phyloP scores from a whole-genome alignment of 2,888 invertebrate species.

The Clusia tigrina region DNA sequence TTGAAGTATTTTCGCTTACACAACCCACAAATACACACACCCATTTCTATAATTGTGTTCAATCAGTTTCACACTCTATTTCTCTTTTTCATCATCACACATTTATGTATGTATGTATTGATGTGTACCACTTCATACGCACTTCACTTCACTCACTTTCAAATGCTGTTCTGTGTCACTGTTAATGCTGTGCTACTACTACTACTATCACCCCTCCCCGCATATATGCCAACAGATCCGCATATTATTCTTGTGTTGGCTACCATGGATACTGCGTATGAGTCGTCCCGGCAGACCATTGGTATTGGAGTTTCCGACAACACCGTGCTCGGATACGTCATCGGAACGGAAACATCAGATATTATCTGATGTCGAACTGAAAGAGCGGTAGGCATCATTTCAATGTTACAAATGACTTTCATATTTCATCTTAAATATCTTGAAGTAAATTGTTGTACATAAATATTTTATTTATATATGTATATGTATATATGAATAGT shows the following conservation, averaged over 20 bases:
- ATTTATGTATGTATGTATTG: too few species aligned
- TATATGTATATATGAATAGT: conserved; percentile 62
- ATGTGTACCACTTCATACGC: not conserved
- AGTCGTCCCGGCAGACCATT: conserved; percentile 73
- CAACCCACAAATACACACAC: too few species aligned
- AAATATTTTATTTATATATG: not conserved
- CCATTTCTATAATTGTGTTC: not conserved
- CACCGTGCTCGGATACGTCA: conserved; percentile 68
- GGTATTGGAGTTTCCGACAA: conserved; percentile 65
- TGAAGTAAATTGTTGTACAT: not conserved
- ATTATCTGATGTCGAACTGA: conserved; percentile 85
- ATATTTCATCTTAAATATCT: not conserved
- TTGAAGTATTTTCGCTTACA: too few species aligned
- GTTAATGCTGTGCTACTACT: not conserved
- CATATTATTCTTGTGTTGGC: conserved; percentile 93
- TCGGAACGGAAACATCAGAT: conserved; percentile 75
- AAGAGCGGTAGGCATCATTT: conserved; percentile 69
- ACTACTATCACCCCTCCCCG: not conserved
- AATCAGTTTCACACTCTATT: not conserved
- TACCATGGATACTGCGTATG: conserved; percentile 97
- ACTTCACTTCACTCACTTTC: not conserved
- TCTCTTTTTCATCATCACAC: not conserved
- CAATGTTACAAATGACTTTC: conserved; percentile 18
- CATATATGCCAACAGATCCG: conserved; percentile 71
- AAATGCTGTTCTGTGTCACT: not conserved